phyloP scores from a whole-genome alignment of 2,797 vertebrate genomes.

The Lophius americanus region DNA sequence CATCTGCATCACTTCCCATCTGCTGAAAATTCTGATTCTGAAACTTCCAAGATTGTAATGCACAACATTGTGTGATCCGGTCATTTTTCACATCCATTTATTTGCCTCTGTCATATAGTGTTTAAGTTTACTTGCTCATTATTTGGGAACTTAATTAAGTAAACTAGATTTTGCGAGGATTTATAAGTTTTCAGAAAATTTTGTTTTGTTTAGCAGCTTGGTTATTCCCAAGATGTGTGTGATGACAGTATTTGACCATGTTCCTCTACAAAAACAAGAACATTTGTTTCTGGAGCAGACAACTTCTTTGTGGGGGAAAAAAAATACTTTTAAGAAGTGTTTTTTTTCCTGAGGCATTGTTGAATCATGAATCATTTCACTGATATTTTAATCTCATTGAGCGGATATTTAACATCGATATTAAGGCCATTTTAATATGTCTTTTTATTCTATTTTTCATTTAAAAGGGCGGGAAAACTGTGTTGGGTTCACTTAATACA shows the following conservation, averaged over 20 bases:
- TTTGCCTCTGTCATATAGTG: conserved; percentile 28
- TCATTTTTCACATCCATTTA: conserved; percentile 35
- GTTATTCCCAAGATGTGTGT: not conserved
- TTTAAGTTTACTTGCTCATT: conserved; percentile 49
- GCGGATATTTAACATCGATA: conserved; percentile 1
- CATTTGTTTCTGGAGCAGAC: not conserved
- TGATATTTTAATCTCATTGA: not conserved
- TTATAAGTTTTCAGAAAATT: conserved; percentile 27
- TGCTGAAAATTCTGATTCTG: conserved; percentile 60
- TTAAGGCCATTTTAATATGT: not conserved
- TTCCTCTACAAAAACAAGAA: not conserved
- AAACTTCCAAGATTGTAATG: conserved; percentile 50
- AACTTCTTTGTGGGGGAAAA: not conserved
- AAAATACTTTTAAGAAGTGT: conserved; percentile 7
- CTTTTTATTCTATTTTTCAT: not conserved
- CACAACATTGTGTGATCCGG: conserved; percentile 40
- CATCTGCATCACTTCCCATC: conserved; percentile 61
- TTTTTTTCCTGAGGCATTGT: not conserved
- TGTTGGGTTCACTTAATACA: conserved; percentile 23
- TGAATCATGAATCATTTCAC: conserved; percentile 9
- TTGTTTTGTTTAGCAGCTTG: not conserved
- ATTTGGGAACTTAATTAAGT: conserved; percentile 33
- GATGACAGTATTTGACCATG: conserved; percentile 9
- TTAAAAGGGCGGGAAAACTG: not conserved
- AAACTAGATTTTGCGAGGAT: conserved; percentile 28